Conservation (phyloP, 1,140 invertebrate genomes). For the Eupristina koningsbergeri region DNA sequence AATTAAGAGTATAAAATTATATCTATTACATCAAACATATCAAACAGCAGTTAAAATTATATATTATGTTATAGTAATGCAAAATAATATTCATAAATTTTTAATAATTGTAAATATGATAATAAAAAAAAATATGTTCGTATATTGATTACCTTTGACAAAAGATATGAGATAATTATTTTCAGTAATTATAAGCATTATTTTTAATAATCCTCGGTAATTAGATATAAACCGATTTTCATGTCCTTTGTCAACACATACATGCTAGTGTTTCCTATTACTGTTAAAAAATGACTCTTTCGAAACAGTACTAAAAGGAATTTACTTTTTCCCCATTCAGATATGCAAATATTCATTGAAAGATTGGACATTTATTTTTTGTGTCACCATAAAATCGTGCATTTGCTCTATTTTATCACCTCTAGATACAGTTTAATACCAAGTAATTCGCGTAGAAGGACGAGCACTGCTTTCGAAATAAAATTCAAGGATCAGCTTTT, state of each 20-base stretch:
- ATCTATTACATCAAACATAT: not conserved
- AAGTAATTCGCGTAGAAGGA: conserved; percentile 29
- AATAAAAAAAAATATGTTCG: not conserved
- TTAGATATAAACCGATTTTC: not conserved
- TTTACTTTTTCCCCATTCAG: not conserved
- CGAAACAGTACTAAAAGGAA: not conserved
- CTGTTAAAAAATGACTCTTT: not conserved
- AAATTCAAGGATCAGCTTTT: conserved; percentile 23
- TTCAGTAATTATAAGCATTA: not conserved
- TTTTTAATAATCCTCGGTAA: not conserved
- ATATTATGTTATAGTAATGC: not conserved
- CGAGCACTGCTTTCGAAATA: conserved; percentile 2
- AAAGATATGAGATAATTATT: not conserved
- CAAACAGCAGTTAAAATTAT: too few species aligned
- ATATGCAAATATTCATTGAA: not conserved
- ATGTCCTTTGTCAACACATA: not conserved
- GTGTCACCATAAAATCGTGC: not conserved
- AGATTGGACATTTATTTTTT: conserved; percentile 9
- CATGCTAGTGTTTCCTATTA: not conserved
- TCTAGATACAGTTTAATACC: not conserved
- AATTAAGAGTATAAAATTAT: not conserved
- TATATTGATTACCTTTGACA: not conserved
- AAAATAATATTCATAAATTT: not conserved
- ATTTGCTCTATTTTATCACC: not conserved
- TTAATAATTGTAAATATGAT: not conserved